Percentiles rank a stretch among this genome's conserved stretches.
phyloP scores from a whole-genome alignment of 2,113 vertebrate species.

The Tachycineta bicolor region DNA sequence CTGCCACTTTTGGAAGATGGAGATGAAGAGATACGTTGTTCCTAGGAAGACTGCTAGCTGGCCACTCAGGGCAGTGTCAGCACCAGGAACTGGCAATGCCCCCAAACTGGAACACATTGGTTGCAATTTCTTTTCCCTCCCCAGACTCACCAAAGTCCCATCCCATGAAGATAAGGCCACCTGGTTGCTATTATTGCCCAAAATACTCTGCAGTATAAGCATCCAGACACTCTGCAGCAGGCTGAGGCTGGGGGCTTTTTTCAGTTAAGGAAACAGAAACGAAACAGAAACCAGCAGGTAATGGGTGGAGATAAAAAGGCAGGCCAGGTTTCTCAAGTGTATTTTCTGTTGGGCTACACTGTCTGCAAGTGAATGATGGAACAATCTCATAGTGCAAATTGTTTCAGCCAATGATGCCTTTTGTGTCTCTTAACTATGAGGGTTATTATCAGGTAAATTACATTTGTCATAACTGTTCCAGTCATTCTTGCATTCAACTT shows the following conservation, averaged over 20 bases:
- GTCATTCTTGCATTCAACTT: neutral
- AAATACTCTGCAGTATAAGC: neutral
- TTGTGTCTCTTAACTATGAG: neutral
- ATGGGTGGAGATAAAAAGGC: neutral
- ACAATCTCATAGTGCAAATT: neutral
- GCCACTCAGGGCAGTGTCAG: neutral
- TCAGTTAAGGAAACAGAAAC: neutral
- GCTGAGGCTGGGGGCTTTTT: neutral
- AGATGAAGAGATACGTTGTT: neutral
- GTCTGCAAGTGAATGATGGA: neutral
- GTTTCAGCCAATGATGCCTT: neutral
- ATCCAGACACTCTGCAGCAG: neutral
- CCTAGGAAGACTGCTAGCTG: neutral
- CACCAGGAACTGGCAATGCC: neutral
- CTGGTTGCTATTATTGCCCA: accelerated
- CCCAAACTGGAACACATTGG: neutral
- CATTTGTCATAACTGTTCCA: neutral
- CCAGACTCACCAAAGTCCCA: neutral
- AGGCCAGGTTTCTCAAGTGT: neutral
- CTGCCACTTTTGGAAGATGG: neutral
- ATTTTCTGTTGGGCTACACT: neutral
- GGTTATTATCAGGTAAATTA: neutral
- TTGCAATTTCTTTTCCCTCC: neutral
- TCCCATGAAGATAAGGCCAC: neutral
- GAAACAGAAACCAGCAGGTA: neutral